A percentile compares a stretch with the other conserved stretches of the same genome.
Evolutionary conservation across 2,797 vertebrate genomes (phyloP).

Genomic region (Sciurus carolinensis): DNA sequence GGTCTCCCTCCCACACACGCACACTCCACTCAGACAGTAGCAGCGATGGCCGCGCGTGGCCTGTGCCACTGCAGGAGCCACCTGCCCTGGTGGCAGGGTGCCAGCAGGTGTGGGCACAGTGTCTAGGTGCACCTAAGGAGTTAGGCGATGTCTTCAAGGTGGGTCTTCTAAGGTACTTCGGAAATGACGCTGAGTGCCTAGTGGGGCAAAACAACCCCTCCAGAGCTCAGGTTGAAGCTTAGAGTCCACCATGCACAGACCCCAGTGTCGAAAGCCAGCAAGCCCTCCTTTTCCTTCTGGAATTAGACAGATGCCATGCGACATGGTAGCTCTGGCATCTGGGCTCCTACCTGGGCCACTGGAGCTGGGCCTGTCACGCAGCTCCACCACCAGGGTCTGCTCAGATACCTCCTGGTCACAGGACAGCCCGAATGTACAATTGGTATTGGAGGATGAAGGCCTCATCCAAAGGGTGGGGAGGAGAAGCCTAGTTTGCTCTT

Average conservation of each 20-base stretch:
- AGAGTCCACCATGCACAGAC: not conserved
- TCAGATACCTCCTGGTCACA: too few relatives aligned
- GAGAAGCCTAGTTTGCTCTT: not conserved
- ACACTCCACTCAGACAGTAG: too few relatives aligned
- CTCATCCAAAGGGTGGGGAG: not conserved
- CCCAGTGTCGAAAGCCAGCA: not conserved
- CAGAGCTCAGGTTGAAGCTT: not conserved
- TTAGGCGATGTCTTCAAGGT: not conserved
- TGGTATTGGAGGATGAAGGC: not conserved
- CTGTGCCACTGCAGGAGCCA: not conserved
- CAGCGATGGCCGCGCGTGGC: too few relatives aligned
- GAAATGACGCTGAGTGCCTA: not conserved
- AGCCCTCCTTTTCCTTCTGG: not conserved
- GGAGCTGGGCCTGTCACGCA: not conserved
- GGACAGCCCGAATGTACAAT: not conserved
- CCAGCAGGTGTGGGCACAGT: not conserved
- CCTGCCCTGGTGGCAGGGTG: not conserved
- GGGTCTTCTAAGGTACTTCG: not conserved
- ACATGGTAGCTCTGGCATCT: accelerated
- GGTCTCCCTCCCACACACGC: not conserved
- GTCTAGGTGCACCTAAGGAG: not conserved
- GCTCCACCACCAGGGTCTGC: not conserved
- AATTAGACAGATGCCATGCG: not conserved
- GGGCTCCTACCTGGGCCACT: not conserved
- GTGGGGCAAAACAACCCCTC: too few relatives aligned